Evolutionary conservation across 2,888 invertebrate species (phyloP), one percentile per base, ranked within the genome.

Genomic region (Drosophila parthenogenetica): DNA sequence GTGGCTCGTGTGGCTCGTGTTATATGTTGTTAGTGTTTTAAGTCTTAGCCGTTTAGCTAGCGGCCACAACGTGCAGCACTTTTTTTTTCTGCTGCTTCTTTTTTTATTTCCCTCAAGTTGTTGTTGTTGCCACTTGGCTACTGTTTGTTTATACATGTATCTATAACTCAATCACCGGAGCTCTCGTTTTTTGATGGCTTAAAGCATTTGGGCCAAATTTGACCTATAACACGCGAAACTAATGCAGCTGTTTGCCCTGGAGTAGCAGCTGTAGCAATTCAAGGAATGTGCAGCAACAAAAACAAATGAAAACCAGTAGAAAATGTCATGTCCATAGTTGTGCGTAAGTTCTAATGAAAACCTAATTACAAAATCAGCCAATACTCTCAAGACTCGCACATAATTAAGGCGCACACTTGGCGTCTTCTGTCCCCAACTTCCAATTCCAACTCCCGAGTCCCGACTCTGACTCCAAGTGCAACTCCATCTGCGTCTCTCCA

Each of bases 331-430:
- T 39, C 88, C 86, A 87, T 89, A 89, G 86, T 78, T 87, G 88
- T 69, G 72, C 66, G 77, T 83, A 69, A 89, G 79, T 87, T 87
- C 86, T 90, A 87, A 87, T 87, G 86, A 87, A 87, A 87, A 87
- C 89, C 90, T 87, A 87, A 87, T 87, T 87, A 90, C 89, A 81
- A 90, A 87, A 87, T 89, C 85, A 89, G 84, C 89, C 84, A 88
- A 89, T 78, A 89, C 85, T 89, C 90, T 83, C 67, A 83, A 89
- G 90, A 90, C 89, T 83, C 78, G 74, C 89, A 90, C 90, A 90
- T 90, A 90, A 90, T 90, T 90, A 90, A 88, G 85, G 83, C 87
- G 87, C 89, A 84, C 83, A 83, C 89, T 80, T 83, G 87, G 72
- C 89, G 80, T 68, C 82, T 59, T 69, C 35, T 42, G 60, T 58